These are phyloP conservation scores for Rattus rattus DNA, from an alignment of 2,113 vertebrate species.

Conservation along the genomic window DNA sequence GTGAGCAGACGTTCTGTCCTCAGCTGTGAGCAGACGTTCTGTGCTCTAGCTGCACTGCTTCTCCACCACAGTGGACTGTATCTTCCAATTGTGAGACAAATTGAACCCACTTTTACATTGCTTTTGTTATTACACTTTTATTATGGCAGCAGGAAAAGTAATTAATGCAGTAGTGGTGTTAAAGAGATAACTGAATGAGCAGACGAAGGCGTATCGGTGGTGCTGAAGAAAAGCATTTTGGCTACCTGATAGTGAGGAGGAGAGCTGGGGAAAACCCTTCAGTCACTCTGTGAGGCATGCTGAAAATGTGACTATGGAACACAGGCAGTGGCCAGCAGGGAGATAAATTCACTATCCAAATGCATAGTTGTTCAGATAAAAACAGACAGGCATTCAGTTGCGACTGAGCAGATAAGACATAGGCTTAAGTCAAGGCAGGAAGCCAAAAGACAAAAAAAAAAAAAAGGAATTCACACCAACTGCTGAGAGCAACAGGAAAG, in stretches of 20 bases:
- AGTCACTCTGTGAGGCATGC: too few species aligned
- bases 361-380: neutral
- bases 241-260: neutral
- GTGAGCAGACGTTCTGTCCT: neutral
- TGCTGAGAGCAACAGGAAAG: neutral
- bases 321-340: neutral
- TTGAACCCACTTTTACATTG: neutral
- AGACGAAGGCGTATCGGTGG: neutral
- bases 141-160: neutral
- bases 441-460: neutral
- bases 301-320: neutral
- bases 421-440: neutral
- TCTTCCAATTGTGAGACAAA: neutral
- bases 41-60: fast-evolving
- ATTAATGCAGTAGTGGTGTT: neutral
- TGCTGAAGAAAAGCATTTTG: neutral
- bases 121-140: neutral
- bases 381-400: neutral
- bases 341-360: neutral
- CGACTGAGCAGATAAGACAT: neutral
- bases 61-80: neutral
- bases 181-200: neutral
- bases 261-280: neutral
- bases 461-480: neutral
- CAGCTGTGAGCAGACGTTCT: neutral